Percentiles rank a stretch among this genome's conserved stretches.
Evolutionary conservation across 2,888 invertebrate species (phyloP).

Genomic region (Bembecia ichneumoniformis): DNA sequence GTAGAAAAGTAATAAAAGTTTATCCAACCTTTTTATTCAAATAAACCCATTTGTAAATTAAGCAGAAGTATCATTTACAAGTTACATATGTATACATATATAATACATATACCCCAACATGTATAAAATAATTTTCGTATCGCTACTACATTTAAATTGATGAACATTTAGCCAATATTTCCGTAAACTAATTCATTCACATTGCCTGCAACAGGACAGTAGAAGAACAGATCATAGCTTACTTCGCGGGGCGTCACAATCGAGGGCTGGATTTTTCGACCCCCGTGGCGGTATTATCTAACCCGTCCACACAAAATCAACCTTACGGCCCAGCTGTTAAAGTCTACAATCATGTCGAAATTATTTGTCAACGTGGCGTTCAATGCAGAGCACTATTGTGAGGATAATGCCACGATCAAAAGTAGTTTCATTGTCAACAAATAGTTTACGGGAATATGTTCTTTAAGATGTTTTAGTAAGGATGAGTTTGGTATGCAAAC

Average conservation of each 20-base stretch:
- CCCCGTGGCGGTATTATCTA: constrained; percentile 61
- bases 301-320: constrained; percentile 22
- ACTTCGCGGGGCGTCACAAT: constrained; percentile 69
- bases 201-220: constrained; percentile 37
- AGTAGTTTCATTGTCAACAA: constrained; percentile 50
- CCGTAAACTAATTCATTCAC: background rate
- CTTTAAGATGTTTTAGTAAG: constrained; percentile 14
- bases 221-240: constrained; percentile 67
- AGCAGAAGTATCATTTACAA: too few relatives aligned
- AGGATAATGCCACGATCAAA: constrained; percentile 68
- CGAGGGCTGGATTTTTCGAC: constrained; percentile 60
- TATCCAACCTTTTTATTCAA: too few relatives aligned
- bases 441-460: constrained; percentile 12
- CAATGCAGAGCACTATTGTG: constrained; percentile 66
- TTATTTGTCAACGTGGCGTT: constrained; percentile 53
- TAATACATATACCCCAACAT: too few relatives aligned
- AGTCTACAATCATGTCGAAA: constrained; percentile 24
- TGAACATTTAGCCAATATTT: too few relatives aligned
- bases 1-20: too few relatives aligned
- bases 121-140: too few relatives aligned
- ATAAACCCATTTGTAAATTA: too few relatives aligned
- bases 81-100: too few relatives aligned
- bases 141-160: too few relatives aligned
- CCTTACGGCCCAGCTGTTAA: constrained; percentile 26
- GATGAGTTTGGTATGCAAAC: constrained; percentile 19